Evolutionary conservation across 2,797 vertebrate species (phyloP), one percentile per base, ranked within the genome.

Genomic region (Clarias laeviceps): DNA sequence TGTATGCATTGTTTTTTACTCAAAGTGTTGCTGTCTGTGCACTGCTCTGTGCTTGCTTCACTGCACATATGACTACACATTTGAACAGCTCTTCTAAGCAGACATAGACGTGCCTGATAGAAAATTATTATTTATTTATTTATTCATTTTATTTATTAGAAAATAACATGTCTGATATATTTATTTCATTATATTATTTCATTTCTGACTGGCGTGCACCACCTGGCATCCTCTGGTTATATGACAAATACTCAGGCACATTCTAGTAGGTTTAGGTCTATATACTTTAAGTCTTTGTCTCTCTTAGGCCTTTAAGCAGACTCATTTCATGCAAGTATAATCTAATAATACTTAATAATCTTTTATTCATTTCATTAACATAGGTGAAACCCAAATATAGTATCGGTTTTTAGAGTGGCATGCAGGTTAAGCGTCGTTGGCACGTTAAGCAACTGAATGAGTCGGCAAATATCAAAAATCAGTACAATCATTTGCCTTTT

Each of bases 391-490:
- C 11, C 54, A 56, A 56, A 76, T 65, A 40, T 62, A 5, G 45
- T 64, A n/a, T 59, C 9, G 9, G 27, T 64, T 62, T 50, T 40
- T 40, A 40, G 22, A 3, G 34, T 79, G 76, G 22, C 56, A 59
- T n/a, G 22, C 3, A 80, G 70, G 64, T 17, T 73, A 37, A 80
- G 7, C n/a, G 9, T 27, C 20, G 14, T 27, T 9, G 50, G 45
- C 27, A 50, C 45, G 18, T 15, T 68, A 37, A 72, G 65, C 4
- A 77, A 77, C n/a, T 27, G 18, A 32, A 72, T 34, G 0, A 17
- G 8, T 79, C 32, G 27, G 22, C 54, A 70, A 82, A 72, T 80
- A 1, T 62, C 54, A 84, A n/a, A 84, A 87, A 84, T 34, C 27
- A 50, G 56, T 66, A 78, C 32, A 79, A 62, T 37, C 56, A 59